phyloP scores from a whole-genome alignment of 2,888 invertebrate genomes.

The Cybosia mesomella region DNA sequence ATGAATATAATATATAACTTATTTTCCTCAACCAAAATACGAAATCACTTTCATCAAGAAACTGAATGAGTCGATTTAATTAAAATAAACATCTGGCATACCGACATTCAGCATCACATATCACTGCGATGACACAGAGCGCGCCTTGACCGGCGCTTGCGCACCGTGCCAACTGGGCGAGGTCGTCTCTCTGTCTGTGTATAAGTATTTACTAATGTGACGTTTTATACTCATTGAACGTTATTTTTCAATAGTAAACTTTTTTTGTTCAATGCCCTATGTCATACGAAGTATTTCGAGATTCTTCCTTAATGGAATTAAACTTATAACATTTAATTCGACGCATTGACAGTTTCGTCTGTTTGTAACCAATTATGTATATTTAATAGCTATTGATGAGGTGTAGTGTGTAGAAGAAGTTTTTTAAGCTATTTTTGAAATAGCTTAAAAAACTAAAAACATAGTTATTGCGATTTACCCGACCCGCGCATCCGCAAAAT shows the following conservation, averaged over 20 bases:
- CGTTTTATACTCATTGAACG: slow-evolving; percentile 2
- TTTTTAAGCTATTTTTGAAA: too few species aligned
- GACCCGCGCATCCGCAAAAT: too few species aligned
- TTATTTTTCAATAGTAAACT: neutral
- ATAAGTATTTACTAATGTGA: slow-evolving; percentile 18
- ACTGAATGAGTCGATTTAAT: slow-evolving; percentile 13
- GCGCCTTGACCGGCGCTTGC: slow-evolving; percentile 48
- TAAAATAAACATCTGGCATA: slow-evolving; percentile 22
- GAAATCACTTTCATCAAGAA: neutral
- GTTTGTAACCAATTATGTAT: too few species aligned
- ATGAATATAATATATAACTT: neutral
- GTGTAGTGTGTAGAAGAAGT: too few species aligned
- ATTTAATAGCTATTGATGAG: too few species aligned
- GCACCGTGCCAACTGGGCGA: slow-evolving; percentile 48
- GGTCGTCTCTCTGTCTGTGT: slow-evolving; percentile 37
- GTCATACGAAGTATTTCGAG: too few species aligned
- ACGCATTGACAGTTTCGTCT: too few species aligned
- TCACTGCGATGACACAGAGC: slow-evolving; percentile 17
- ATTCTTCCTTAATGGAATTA: too few species aligned
- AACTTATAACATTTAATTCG: too few species aligned
- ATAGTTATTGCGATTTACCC: too few species aligned
- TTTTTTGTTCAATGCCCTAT: too few species aligned
- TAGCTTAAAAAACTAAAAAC: too few species aligned
- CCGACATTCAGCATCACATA: slow-evolving; percentile 28
- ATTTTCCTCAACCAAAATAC: slow-evolving; percentile 6